These are phyloP conservation scores for Streblospio benedicti DNA, from an alignment of 1,140 invertebrate species.

Conservation along the genomic window DNA sequence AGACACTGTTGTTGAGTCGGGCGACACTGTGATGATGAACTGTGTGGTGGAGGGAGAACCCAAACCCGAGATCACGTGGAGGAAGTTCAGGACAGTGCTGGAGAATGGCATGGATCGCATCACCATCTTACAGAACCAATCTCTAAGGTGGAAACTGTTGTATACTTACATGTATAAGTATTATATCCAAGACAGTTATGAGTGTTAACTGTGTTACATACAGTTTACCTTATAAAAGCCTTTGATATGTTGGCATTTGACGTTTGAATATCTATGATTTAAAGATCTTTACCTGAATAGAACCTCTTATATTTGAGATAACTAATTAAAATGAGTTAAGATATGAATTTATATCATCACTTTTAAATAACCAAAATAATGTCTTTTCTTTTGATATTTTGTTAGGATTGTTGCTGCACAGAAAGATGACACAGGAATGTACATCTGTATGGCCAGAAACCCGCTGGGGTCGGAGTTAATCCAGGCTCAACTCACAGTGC, in stretches of 20 bases:
- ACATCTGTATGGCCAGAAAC: conserved; percentile 50
- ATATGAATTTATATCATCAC: no score
- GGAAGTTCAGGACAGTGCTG: conserved; percentile 31
- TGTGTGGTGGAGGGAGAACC: conserved; percentile 50
- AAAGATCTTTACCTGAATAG: no score
- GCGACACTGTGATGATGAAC: conserved; percentile 38
- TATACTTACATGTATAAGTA: no score
- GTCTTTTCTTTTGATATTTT: background rate
- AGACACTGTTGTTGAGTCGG: conserved; percentile 31
- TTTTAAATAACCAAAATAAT: background rate
- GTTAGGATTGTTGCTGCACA: conserved; percentile 44
- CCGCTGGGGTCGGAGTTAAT: conserved; percentile 33
- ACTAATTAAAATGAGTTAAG: no score
- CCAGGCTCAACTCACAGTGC: conserved; percentile 37
- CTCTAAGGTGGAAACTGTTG: conserved; percentile 44
- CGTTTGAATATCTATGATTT: no score
- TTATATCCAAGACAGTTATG: no score
- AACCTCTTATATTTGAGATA: no score
- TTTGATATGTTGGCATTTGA: no score
- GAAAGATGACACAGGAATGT: conserved; percentile 46
- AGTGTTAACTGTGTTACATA: background rate
- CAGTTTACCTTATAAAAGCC: background rate
- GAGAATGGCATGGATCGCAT: conserved; percentile 29
- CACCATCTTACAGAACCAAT: conserved; percentile 44
- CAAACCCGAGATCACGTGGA: conserved; percentile 47